Evolutionary conservation across 2,113 vertebrate genomes (phyloP), one percentile per base, ranked within the genome.

Genomic region (Hassar affinis): DNA sequence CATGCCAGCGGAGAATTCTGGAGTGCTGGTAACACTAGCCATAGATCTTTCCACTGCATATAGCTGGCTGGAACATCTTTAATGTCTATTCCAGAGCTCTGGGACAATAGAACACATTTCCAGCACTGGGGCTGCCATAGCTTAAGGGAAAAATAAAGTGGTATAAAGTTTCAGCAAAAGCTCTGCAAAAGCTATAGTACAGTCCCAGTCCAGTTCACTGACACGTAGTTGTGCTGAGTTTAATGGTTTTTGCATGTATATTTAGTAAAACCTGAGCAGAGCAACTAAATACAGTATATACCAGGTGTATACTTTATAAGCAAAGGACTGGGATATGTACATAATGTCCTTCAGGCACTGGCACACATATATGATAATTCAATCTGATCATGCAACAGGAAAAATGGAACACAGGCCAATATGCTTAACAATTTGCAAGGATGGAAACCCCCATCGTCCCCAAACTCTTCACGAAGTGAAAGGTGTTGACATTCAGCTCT

Each of bases 101-200:
- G 71, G 79, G 84, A 85, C 75, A 86, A 82, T 57, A 82, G 82
- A 81, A 81, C 74, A 22, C 45, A 75, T 80, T 78, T 66, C 82
- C 79, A 85, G 56, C 30, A 52, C 83, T 49, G 14, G 78, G 78
- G 42, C 77, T 78, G 62, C 84, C 84, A 66, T 74, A 42, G 78
- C 85, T 57, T 83, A 84, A 78, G 85, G 80, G 56, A 84, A 88
- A 89, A 88, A 82, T 27, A 86, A 69, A 86, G 75, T 83, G 49
- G 84, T 71, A 80, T 89, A 86, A 79, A 66, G 83, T 92, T 92
- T 91, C 89, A 85, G 79, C 66, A 82, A 12, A 2, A 72, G 77
- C 78, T 92, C 92, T 93, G 92, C 83, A 91, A 74, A 92, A 91
- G 85, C 64, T 87, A 91, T 91, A 62, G 61, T 78, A 82, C 49